A percentile compares a stretch with the other conserved stretches of the same genome.
These are phyloP conservation scores for Merluccius polli DNA, from an alignment of 2,797 vertebrate genomes.

Conservation along the genomic window DNA sequence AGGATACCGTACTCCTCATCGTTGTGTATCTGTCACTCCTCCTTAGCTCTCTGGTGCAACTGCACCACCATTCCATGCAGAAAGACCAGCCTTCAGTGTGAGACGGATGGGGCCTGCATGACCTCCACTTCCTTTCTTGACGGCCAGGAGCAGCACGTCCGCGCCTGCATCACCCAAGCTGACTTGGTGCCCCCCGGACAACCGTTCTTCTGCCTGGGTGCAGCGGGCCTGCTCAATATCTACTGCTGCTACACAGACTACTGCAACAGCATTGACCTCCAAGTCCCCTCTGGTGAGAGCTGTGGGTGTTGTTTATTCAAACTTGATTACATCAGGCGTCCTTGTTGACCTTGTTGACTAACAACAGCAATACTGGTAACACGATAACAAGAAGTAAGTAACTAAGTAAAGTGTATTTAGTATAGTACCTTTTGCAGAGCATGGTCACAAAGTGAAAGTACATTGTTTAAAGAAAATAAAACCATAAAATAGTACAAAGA, in stretches of 20 bases:
- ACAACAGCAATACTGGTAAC: not conserved
- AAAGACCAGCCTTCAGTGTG: constrained; percentile 83
- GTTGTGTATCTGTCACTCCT: not conserved
- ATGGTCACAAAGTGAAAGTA: no score
- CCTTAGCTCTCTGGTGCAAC: constrained; percentile 85
- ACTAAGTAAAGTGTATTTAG: no score
- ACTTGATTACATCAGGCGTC: no score
- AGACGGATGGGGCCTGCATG: constrained; percentile 90
- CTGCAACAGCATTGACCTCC: constrained; percentile 90
- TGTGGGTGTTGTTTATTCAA: not conserved
- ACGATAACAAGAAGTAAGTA: not conserved
- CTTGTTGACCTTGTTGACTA: not conserved
- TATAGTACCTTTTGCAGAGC: no score
- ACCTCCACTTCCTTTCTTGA: constrained; percentile 85
- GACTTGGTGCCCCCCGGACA: constrained; percentile 84
- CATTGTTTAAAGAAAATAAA: no score
- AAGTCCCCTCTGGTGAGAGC: constrained; percentile 83
- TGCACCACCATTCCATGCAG: constrained; percentile 81
- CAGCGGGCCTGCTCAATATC: constrained; percentile 85
- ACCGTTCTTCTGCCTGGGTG: constrained; percentile 88
- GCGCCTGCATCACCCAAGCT: constrained; percentile 82
- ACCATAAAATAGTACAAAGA: no score
- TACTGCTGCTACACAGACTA: constrained; percentile 93
- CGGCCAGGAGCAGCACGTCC: constrained; percentile 79
- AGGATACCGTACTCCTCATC: no score